These are phyloP conservation scores for Mus spicilegus DNA, from an alignment of 2,113 vertebrate species.

Conservation along the genomic window DNA sequence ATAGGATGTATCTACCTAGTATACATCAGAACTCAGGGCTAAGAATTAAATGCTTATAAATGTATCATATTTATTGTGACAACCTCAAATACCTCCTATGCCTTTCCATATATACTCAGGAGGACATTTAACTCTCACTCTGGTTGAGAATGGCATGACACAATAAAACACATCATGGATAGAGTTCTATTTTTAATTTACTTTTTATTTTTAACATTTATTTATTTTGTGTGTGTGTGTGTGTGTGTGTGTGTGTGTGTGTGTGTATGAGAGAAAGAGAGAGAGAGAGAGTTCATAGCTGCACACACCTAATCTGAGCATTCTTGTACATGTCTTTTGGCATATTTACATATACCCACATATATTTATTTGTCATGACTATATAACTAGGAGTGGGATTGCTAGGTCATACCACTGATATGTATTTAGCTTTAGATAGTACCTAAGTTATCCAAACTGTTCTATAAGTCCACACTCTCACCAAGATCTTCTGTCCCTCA, in stretches of 20 bases:
- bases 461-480: slow-evolving; percentile 2
- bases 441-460: slow-evolving; percentile 49
- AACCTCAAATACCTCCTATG: background rate
- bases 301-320: background rate
- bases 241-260: background rate
- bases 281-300: too few species aligned
- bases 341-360: background rate
- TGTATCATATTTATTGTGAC: background rate
- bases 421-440: slow-evolving; percentile 48
- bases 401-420: background rate
- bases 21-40: background rate
- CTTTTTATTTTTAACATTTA: background rate
- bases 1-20: background rate
- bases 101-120: background rate
- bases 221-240: background rate
- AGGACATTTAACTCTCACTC: background rate
- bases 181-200: background rate
- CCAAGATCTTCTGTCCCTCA: slow-evolving; percentile 9
- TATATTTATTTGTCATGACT: background rate
- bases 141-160: slow-evolving; percentile 1
- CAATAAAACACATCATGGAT: background rate
- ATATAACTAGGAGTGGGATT: background rate
- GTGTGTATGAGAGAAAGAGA: too few species aligned
- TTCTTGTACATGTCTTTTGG: background rate
- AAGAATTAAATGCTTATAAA: background rate